phyloP scores from a whole-genome alignment of 2,797 vertebrate genomes.

The Spinus pinus region DNA sequence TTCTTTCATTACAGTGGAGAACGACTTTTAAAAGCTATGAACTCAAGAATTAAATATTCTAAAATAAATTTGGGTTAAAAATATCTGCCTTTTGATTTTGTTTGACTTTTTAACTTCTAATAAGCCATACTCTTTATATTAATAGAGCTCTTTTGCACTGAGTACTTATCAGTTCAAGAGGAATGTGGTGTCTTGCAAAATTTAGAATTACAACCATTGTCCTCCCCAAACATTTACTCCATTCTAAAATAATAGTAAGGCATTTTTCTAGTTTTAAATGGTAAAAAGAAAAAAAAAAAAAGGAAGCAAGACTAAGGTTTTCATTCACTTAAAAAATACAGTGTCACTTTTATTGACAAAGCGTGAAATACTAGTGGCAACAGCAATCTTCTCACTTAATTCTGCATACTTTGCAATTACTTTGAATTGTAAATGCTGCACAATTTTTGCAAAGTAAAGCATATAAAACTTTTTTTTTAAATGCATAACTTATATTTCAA shows the following conservation, averaged over 20 bases:
- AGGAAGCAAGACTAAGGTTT: not conserved
- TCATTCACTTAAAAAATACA: not conserved
- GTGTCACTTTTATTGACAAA: not conserved
- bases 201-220: not conserved
- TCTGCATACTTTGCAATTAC: not conserved
- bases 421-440: not conserved
- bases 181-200: not conserved
- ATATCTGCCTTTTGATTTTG: not conserved
- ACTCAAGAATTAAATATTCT: not conserved
- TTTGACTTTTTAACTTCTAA: not conserved
- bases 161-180: not conserved
- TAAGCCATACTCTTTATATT: not conserved
- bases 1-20: not conserved
- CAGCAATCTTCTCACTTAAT: not conserved
- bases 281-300: not conserved
- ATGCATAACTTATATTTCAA: not conserved
- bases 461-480: not conserved
- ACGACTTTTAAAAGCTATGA: not conserved
- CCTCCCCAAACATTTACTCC: not conserved
- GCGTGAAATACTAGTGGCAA: not conserved
- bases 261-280: not conserved
- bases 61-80: not conserved
- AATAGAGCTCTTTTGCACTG: not conserved
- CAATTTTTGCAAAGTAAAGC: not conserved
- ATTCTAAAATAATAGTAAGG: not conserved